Evolutionary conservation across 2,888 invertebrate genomes (phyloP).

Genomic region (Hemaris fuciformis): DNA sequence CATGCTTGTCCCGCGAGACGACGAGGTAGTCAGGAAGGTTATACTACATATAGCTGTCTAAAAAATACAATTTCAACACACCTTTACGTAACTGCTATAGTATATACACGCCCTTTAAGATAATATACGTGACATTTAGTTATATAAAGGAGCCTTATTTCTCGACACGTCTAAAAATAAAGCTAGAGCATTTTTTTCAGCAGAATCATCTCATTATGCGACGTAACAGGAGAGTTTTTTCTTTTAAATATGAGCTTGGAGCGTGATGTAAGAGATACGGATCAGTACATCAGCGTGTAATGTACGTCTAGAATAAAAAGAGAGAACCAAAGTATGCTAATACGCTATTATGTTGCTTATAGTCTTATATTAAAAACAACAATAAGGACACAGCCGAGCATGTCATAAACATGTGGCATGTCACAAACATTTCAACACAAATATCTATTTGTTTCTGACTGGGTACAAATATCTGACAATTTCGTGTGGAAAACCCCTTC

Average conservation of each 20-base stretch:
- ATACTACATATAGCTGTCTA: no score
- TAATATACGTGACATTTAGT: neutral
- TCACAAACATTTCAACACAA: no score
- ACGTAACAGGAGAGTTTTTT: no score
- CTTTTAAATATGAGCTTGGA: neutral
- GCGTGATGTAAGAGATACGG: neutral
- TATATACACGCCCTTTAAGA: neutral
- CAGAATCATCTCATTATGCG: neutral
- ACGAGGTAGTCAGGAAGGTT: no score
- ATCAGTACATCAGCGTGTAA: neutral
- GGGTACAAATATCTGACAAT: no score
- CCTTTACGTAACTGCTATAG: neutral
- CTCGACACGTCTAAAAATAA: constrained; percentile 22
- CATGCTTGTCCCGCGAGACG: no score
- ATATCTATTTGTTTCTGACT: no score
- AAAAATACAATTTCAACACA: no score
- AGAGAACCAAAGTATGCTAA: neutral
- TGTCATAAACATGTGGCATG: no score
- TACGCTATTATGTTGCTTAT: neutral
- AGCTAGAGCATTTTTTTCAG: constrained; percentile 13
- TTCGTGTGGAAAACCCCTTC: no score
- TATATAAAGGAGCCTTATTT: neutral
- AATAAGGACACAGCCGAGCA: no score
- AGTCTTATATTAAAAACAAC: no score
- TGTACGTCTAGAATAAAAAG: neutral